Base-by-base conservation (phyloP, 2,797 vertebrate genomes). In the Todus mexicanus region DNA sequence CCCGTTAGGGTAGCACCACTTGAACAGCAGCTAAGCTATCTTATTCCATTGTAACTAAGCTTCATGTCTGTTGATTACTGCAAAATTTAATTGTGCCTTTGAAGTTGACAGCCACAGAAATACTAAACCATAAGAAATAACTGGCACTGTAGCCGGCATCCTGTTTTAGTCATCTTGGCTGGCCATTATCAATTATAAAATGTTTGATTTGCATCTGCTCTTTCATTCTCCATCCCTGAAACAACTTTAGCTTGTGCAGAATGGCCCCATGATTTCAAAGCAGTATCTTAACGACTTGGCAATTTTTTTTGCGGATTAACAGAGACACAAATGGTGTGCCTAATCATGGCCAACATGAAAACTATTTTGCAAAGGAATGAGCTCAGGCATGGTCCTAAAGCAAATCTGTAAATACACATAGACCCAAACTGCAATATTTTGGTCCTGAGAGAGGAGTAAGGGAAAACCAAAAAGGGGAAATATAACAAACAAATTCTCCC, bases 311-410 rank as follows among this genome's bases (percentile, higher is more conserved):
- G 71, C 48, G 56, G 60, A 70, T 43, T 57, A 87, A 68, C 15
- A 4, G 1, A 40, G 26, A 45, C 61, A 88, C 5, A 75, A 93
- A 69, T 22, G 11, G 9, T 1, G 0, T 31, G 35, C 65, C 3
- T 2, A 75, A 61, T 47, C 31, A 48, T 7, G 16, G 42, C 23
- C 45, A 56, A 51, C 0, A 2, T 11, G 12, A 38, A 90, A 81
- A 59, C 7, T 65, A 26, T 19, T 84, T 69, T 90, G 27, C 84
- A 42, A 65, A 60, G 42, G 40, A 59, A 63, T 27, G 14, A 64
- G 26, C 23, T 57, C 9, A 5, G n/a, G 66, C 26, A 40, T 0
- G 0, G 5, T 57, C 12, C 71, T 68, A 20, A 66, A 66, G 27
- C 26, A 81, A 66, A 38, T 23, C 9, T 87, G 22, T 45, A 87